Conservation (phyloP, 2,888 invertebrate species). For the Nycteola revayana region DNA sequence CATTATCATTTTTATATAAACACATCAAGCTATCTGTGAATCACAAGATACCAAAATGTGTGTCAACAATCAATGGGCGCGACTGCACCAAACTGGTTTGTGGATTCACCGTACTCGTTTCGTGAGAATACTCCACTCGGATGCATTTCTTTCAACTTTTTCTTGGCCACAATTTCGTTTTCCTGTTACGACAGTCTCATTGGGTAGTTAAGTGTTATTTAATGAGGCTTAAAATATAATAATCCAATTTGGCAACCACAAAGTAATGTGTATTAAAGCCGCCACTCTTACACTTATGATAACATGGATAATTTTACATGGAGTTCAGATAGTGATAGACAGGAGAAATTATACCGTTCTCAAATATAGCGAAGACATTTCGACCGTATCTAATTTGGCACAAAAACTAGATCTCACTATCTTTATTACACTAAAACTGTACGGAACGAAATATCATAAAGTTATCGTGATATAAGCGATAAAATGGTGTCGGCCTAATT, state of each 20-base stretch:
- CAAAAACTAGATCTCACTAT: slow-evolving; percentile 4
- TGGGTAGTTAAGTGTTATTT: slow-evolving; percentile 9
- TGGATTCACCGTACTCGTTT: slow-evolving; percentile 24
- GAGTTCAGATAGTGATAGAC: no score
- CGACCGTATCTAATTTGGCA: slow-evolving; percentile 11
- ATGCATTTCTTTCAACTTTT: slow-evolving; percentile 20
- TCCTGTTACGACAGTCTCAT: slow-evolving; percentile 16
- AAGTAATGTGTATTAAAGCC: slow-evolving; percentile 10
- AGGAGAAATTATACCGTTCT: no score
- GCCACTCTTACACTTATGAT: no score
- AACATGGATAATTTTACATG: no score
- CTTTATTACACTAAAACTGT: slow-evolving; percentile 8
- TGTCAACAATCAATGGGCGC: slow-evolving; percentile 44
- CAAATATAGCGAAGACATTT: background rate
- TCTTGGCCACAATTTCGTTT: slow-evolving; percentile 21
- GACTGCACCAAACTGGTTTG: slow-evolving; percentile 46
- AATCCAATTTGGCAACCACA: slow-evolving; percentile 15
- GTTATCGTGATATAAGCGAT: slow-evolving; percentile 16
- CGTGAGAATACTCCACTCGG: slow-evolving; percentile 34
- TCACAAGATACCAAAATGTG: slow-evolving; percentile 29
- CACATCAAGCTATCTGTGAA: slow-evolving; percentile 13
- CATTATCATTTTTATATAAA: slow-evolving; percentile 10
- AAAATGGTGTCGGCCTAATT: slow-evolving; percentile 16
- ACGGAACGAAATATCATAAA: slow-evolving; percentile 12
- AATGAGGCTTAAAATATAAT: slow-evolving; percentile 16